A percentile compares a stretch with the other conserved stretches of the same genome.
Evolutionary conservation across 2,797 vertebrate species (phyloP).

Genomic region (Pipistrellus nathusii): DNA sequence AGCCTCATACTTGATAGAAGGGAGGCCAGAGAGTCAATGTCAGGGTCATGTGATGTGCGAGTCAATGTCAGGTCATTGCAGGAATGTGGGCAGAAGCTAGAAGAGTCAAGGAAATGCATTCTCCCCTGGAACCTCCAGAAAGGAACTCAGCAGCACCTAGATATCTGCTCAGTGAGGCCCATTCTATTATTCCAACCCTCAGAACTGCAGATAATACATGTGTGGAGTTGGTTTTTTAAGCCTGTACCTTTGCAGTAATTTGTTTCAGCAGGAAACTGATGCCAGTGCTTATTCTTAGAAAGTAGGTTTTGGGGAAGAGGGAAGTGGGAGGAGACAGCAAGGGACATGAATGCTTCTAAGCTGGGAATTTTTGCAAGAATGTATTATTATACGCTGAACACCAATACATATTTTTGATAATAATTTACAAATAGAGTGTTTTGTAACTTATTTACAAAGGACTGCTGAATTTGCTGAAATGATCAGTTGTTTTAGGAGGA

Average conservation of each 20-base stretch:
- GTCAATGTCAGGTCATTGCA: not conserved
- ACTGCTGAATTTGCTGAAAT: slow-evolving; percentile 35
- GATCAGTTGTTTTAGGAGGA: not conserved
- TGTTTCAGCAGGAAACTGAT: not conserved
- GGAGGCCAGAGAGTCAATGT: not conserved
- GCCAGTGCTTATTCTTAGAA: not conserved
- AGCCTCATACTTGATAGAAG: not conserved
- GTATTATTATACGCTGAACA: not conserved
- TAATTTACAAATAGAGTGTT: not conserved
- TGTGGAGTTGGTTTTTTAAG: not conserved
- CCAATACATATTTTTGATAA: not conserved
- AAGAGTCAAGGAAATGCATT: not conserved
- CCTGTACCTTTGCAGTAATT: not conserved
- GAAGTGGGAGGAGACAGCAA: not conserved
- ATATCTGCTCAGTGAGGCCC: not conserved
- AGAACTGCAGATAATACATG: not conserved
- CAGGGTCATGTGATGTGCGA: not conserved
- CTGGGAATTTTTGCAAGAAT: not conserved
- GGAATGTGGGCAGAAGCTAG: not conserved
- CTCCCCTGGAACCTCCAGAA: not conserved
- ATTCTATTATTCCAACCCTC: not conserved
- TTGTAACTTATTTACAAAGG: slow-evolving; percentile 55
- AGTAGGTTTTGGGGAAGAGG: not conserved
- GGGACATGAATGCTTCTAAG: not conserved
- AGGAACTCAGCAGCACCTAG: not conserved